Conservation (phyloP, 2,888 invertebrate genomes). For the Tineola bisselliella region DNA sequence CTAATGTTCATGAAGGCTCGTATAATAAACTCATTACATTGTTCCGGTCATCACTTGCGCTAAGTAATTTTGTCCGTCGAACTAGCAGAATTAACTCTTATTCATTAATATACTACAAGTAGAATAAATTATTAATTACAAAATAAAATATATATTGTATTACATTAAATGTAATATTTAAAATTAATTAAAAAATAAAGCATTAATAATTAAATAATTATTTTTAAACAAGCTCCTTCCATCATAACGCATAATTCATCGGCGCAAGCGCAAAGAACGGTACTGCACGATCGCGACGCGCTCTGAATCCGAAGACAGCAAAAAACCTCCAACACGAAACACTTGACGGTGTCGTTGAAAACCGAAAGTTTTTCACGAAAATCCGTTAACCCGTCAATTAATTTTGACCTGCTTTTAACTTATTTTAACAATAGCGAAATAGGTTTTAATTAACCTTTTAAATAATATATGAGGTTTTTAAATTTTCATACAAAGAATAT, state of each 20-base stretch:
- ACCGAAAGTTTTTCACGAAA: slow-evolving; percentile 9
- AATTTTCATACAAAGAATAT: too few relatives aligned
- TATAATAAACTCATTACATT: slow-evolving; percentile 7
- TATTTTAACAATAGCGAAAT: too few relatives aligned
- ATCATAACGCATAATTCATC: slow-evolving; percentile 29
- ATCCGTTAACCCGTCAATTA: slow-evolving; percentile 1
- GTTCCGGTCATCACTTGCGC: slow-evolving; percentile 7
- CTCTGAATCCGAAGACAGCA: slow-evolving; percentile 42
- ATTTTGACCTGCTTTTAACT: background rate
- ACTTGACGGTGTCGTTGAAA: slow-evolving; percentile 4
- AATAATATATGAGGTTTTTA: too few relatives aligned
- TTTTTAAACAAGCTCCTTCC: background rate
- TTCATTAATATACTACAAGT: too few relatives aligned
- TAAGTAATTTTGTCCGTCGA: background rate
- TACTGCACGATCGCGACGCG: slow-evolving; percentile 41
- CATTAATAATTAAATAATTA: too few relatives aligned
- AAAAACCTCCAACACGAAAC: slow-evolving; percentile 21
- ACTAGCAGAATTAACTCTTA: background rate
- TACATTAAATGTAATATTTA: too few relatives aligned
- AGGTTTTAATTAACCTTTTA: too few relatives aligned
- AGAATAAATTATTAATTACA: too few relatives aligned
- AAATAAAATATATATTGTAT: too few relatives aligned
- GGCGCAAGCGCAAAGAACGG: slow-evolving; percentile 40
- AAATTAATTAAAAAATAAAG: too few relatives aligned
- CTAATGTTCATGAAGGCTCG: background rate